Evolutionary conservation across 37 sponge, comb jelly and placozoan genomes (phyloP).

Genomic region (Diacarnus erythraeanus): DNA sequence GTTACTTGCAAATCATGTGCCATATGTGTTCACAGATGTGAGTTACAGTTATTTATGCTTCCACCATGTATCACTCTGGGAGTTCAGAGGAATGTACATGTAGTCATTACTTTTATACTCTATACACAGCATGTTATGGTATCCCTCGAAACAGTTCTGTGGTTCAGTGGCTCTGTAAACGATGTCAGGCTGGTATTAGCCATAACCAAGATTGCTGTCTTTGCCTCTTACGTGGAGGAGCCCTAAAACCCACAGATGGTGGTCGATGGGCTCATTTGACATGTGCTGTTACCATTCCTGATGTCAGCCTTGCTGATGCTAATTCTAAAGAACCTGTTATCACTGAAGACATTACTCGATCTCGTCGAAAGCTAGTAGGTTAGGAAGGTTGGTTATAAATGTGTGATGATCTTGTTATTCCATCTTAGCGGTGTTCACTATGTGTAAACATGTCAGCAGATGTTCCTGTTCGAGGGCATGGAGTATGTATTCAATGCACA

Average conservation of each 20-base stretch:
- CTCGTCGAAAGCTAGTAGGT: conserved; percentile 60
- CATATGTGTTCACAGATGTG: conserved; percentile 74
- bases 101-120: background rate
- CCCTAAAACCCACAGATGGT: conserved; percentile 74
- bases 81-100: background rate
- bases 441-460: conserved; percentile 11
- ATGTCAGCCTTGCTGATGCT: conserved; percentile 66
- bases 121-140: conserved; percentile 77
- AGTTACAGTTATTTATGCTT: background rate
- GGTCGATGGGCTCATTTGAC: conserved; percentile 83
- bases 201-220: conserved; percentile 79
- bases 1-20: conserved; percentile 52
- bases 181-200: conserved; percentile 51
- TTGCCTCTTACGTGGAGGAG: conserved; percentile 89
- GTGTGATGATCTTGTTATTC: background rate
- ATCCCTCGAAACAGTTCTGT: conserved; percentile 7
- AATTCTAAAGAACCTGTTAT: conserved; percentile 56
- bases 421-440: conserved; percentile 38
- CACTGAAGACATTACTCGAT: conserved; percentile 34
- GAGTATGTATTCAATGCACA: conserved; percentile 72
- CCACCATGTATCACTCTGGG: background rate
- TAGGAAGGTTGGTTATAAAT: background rate
- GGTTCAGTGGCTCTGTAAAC: conserved; percentile 60
- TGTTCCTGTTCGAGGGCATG: conserved; percentile 34
- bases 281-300: conserved; percentile 88